phyloP scores from a whole-genome alignment of 2,888 invertebrate genomes.

The Nipponacmea schrenckii region DNA sequence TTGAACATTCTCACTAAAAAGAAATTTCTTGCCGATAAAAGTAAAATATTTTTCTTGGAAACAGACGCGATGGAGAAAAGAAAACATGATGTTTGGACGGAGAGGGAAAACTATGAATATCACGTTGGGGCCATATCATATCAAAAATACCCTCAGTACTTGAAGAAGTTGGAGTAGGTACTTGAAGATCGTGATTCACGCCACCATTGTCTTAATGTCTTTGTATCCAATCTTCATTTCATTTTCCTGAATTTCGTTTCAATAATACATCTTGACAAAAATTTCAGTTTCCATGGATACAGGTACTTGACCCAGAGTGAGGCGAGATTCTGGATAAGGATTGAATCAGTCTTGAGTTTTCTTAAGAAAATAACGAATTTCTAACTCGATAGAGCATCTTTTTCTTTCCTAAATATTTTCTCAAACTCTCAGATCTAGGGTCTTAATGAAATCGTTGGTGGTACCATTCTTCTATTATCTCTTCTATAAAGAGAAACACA shows the following conservation, averaged over 20 bases:
- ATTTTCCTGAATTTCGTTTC: constrained; percentile 16
- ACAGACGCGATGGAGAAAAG: neutral
- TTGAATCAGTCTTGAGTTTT: constrained; percentile 2
- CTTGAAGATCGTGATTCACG: constrained; percentile 2
- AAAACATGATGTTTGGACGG: constrained; percentile 3
- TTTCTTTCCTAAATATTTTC: too few species aligned
- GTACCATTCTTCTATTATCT: too few species aligned
- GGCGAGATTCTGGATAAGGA: constrained; percentile 3
- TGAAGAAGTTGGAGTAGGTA: constrained; percentile 4
- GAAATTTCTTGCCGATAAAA: constrained; percentile 3
- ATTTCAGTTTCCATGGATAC: constrained; percentile 20
- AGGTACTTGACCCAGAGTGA: constrained; percentile 19
- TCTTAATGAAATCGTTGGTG: too few species aligned
- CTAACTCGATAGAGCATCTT: neutral
- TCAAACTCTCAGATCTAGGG: too few species aligned
- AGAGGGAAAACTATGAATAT: neutral
- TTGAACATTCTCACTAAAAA: neutral
- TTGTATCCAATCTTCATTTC: constrained; percentile 1
- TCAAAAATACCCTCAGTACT: neutral
- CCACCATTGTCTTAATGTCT: constrained; percentile 4
- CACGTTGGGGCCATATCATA: constrained; percentile 3
- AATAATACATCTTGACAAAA: constrained; percentile 21
- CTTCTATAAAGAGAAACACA: too few species aligned
- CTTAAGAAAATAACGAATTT: constrained; percentile 4
- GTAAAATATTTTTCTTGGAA: constrained; percentile 3